Conservation (phyloP, 1,140 invertebrate species). For the Ruditapes philippinarum region DNA sequence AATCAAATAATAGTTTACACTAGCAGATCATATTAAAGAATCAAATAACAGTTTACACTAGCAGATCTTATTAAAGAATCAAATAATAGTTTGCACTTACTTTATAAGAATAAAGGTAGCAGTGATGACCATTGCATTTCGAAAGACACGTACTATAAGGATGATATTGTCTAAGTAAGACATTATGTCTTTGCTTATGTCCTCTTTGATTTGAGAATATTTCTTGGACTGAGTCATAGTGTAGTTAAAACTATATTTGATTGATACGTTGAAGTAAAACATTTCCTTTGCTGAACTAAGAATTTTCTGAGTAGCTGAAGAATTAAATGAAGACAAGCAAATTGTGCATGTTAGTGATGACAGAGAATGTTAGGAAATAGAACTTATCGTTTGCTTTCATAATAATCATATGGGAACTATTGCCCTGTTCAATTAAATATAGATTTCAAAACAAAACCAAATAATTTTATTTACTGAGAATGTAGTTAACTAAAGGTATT, state of each 20-base stretch:
- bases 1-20: too few species aligned
- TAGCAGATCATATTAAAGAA: too few species aligned
- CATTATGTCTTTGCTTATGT: slow-evolving; percentile 81
- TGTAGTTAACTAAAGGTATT: too few species aligned
- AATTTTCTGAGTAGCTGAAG: slow-evolving; percentile 61
- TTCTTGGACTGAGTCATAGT: slow-evolving; percentile 82
- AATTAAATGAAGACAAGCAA: neutral
- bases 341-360: neutral
- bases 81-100: slow-evolving; percentile 57
- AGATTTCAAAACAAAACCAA: too few species aligned
- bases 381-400: too few species aligned
- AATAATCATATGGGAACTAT: too few species aligned
- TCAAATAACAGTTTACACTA: too few species aligned
- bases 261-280: slow-evolving; percentile 85
- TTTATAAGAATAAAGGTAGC: slow-evolving; percentile 79
- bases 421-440: too few species aligned
- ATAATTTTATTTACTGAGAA: too few species aligned
- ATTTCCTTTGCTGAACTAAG: slow-evolving; percentile 78
- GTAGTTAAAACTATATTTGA: slow-evolving; percentile 82
- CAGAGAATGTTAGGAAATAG: too few species aligned
- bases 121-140: slow-evolving; percentile 78
- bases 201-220: slow-evolving; percentile 76
- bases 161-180: slow-evolving; percentile 68
- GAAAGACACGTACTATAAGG: slow-evolving; percentile 67
- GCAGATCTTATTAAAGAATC: too few species aligned